Conservation (phyloP, 2,113 vertebrate species). For the Pedetes capensis region DNA sequence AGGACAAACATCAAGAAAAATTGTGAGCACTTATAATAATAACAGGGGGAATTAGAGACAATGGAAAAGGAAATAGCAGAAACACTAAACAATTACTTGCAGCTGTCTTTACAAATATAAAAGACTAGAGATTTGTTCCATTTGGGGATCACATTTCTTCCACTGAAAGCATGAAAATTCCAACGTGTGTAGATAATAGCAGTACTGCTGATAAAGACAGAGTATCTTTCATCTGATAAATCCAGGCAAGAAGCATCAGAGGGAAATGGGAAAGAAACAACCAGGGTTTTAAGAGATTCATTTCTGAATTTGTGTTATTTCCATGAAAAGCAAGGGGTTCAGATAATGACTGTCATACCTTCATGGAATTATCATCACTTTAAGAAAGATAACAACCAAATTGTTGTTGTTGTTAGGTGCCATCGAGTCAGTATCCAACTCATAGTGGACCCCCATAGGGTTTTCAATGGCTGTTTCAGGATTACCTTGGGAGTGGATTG, state of each 20-base stretch:
- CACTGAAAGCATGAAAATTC: conserved; percentile 32
- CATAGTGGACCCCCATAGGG: too few species aligned
- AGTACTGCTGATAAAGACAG: neutral
- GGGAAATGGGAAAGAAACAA: neutral
- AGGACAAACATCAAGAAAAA: conserved; percentile 60
- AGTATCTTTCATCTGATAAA: conserved; percentile 49
- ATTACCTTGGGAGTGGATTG: too few species aligned
- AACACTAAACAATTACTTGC: conserved; percentile 58
- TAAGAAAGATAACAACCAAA: conserved; percentile 16
- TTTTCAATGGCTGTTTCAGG: too few species aligned
- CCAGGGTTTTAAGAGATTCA: neutral
- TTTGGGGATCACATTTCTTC: conserved; percentile 65
- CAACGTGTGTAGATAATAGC: conserved; percentile 56
- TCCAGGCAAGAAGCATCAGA: neutral
- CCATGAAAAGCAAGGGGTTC: conserved; percentile 26
- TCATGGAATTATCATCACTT: neutral
- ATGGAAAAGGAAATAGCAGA: conserved; percentile 62
- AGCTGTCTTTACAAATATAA: conserved; percentile 64
- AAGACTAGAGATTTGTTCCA: conserved; percentile 38
- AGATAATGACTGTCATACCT: conserved; percentile 3
- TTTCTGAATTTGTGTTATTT: conserved; percentile 18
- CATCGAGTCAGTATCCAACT: too few species aligned
- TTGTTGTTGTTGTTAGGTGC: too few species aligned
- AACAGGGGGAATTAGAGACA: conserved; percentile 62
- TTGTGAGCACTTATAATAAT: conserved; percentile 48